Base-by-base conservation (phyloP, 2,113 vertebrate species). In the Daphoenositta chrysoptera region DNA sequence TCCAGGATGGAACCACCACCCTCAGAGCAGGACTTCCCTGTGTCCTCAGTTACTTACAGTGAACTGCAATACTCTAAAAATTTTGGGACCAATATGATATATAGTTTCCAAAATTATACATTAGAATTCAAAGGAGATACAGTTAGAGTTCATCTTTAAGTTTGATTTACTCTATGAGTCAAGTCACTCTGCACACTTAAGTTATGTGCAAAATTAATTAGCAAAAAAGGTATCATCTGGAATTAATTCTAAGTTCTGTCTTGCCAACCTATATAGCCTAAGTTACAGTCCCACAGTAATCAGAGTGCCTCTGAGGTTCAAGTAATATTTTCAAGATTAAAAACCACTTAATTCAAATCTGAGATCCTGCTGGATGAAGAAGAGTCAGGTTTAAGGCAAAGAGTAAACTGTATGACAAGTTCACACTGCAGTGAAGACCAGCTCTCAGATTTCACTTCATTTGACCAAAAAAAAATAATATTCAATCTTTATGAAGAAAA, bases 371-470 rank as follows among this genome's bases (percentile, higher is more conserved):
- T 35, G 20, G 22, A 93, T 63, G 20, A 92, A 92, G 51, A 84
- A 51, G 66, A 73, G 56, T 86, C 54, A 83, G 20, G 53, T 71
- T 93, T 75, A 83, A 90, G 50, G 75, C 39, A 85, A 73, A 11
- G 27, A 35, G 31, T 51, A 88, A 93, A 48, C 45, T 2, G 0
- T 40, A 72, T 15, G 61, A 72, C 40, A 57, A 58, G 35, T 83
- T 90, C 60, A 96, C 58, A 77, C 45, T 48, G 51, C 78, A 83
- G 33, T 51, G 64, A 95, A 93, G 88, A 96, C 71, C 83, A 86
- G 37, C 33, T 73, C 91, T 94, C 85, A 77, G 47, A 92, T 88
- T 88, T 94, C 82, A 56, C 20, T 86, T 83, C 11, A 27, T 71
- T 79, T 61, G 50, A 66, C 47, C 8, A 87, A 82, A 88, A 75